Evolutionary conservation across 2,113 vertebrate species (phyloP), one percentile per base, ranked within the genome.

Genomic region (Corythaeola cristata): DNA sequence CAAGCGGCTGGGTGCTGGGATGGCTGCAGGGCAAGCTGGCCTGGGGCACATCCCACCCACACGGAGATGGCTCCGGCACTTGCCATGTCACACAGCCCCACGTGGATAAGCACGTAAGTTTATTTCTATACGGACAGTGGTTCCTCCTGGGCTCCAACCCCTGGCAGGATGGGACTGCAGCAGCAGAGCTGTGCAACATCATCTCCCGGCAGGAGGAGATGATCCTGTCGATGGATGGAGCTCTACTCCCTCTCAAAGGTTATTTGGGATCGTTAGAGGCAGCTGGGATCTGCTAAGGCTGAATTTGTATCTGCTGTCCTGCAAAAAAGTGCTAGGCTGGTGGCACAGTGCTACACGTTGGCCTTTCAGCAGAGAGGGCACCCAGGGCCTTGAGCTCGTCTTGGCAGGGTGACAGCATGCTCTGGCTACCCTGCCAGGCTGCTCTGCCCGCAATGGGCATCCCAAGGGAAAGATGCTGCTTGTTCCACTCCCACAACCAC

Each of bases 301-400:
- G n/a, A 37, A 18, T 77, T 63, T 49, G 3, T 41, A 12, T 19
- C 41, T 84, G n/a, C 41, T 55, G 56, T 39, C 47, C 33, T n/a
- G n/a, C 55, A 64, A 22, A 52, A 52, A 78, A 37, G 17, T 69
- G 63, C 30, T 55, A 37, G 60, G 32, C 19, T 1, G 1, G 26
- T 63, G 56, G 22, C 30, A 16, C 24, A 49, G 30, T 50, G 11
- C 35, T n/a, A 28, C 49, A 24, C 2, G 1, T n/a, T 14, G 55
- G 35, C 32, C 24, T 3, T 41, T 35, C 44, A 50, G 32, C 21
- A 16, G 68, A 28, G n/a, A 35, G 35, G 50, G 33, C 59, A 35
- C 35, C 11, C 7, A 12, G 32, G 35, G 33, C 44, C 13, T 59
- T 0, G 1, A 62, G 64, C 45, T 60, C 3, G 0, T 44, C 60